phyloP scores from a whole-genome alignment of 2,888 invertebrate genomes.

The Aleiodes leptofemur region DNA sequence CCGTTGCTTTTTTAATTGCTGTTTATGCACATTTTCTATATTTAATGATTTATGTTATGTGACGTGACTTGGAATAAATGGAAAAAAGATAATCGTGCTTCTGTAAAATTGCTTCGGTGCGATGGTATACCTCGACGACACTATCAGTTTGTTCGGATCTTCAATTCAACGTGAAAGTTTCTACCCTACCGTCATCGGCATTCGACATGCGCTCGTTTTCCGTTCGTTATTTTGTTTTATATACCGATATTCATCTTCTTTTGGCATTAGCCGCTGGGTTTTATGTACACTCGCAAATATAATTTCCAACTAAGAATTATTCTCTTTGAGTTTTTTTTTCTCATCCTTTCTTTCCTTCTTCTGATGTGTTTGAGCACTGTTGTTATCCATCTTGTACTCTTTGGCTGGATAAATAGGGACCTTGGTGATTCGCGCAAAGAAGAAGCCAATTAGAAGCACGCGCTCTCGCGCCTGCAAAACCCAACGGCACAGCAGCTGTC shows the following conservation, averaged over 20 bases:
- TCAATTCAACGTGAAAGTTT: constrained; percentile 40
- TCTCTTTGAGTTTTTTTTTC: constrained; percentile 12
- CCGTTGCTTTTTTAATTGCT: neutral
- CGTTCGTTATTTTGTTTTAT: constrained; percentile 43
- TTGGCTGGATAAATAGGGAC: constrained; percentile 6
- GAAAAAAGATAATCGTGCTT: constrained; percentile 31
- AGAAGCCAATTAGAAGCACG: constrained; percentile 71
- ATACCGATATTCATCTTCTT: constrained; percentile 39
- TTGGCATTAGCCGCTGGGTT: constrained; percentile 32
- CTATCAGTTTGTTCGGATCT: constrained; percentile 29
- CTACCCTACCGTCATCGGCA: constrained; percentile 38
- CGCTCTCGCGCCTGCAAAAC: constrained; percentile 60
- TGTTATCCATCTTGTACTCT: constrained; percentile 20
- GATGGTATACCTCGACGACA: constrained; percentile 29
- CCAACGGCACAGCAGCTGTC: constrained; percentile 65
- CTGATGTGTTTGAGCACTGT: constrained; percentile 11
- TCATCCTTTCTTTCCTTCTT: constrained; percentile 10
- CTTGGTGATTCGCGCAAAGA: constrained; percentile 38
- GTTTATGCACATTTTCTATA: neutral
- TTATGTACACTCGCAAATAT: constrained; percentile 33
- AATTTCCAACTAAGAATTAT: constrained; percentile 24
- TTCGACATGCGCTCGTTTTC: constrained; percentile 41
- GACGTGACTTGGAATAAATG: constrained; percentile 25
- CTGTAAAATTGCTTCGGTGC: constrained; percentile 29
- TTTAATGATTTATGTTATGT: constrained; percentile 31